phyloP scores from a whole-genome alignment of 2,113 vertebrate genomes.

The Chrysemys picta region DNA sequence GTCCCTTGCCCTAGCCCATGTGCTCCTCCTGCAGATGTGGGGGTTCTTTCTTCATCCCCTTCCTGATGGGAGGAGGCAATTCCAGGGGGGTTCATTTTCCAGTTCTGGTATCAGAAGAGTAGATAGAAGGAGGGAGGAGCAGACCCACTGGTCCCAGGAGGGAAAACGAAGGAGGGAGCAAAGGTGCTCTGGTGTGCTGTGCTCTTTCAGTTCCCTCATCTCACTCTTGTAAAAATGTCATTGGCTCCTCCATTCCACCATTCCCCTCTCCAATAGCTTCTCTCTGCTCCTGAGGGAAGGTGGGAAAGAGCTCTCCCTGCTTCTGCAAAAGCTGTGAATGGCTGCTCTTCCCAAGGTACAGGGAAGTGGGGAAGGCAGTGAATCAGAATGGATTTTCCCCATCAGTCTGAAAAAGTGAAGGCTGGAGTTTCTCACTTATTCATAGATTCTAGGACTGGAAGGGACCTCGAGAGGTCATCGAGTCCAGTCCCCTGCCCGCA shows the following conservation, averaged over 20 bases:
- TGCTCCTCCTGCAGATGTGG: not conserved
- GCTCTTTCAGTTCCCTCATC: not conserved
- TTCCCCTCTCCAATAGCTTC: not conserved
- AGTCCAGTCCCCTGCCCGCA: no score
- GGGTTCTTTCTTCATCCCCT: not conserved
- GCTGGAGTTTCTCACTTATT: not conserved
- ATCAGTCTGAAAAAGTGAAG: not conserved
- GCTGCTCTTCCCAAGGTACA: not conserved
- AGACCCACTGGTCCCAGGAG: not conserved
- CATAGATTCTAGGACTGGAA: no score
- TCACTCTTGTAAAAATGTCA: not conserved
- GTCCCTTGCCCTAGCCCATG: not conserved
- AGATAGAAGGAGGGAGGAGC: not conserved
- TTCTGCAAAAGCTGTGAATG: not conserved
- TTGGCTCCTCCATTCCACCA: not conserved
- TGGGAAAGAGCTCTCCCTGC: not conserved
- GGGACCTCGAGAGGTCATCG: no score
- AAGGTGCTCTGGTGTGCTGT: not conserved
- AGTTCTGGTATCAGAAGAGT: not conserved
- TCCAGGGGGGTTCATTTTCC: not conserved
- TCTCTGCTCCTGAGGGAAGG: not conserved
- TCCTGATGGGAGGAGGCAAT: not conserved
- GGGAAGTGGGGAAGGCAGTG: accelerated
- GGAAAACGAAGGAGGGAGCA: not conserved
- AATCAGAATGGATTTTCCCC: not conserved